Evolutionary conservation across 2,797 vertebrate genomes (phyloP), one percentile per base, ranked within the genome.

Genomic region (Perodicticus potto): DNA sequence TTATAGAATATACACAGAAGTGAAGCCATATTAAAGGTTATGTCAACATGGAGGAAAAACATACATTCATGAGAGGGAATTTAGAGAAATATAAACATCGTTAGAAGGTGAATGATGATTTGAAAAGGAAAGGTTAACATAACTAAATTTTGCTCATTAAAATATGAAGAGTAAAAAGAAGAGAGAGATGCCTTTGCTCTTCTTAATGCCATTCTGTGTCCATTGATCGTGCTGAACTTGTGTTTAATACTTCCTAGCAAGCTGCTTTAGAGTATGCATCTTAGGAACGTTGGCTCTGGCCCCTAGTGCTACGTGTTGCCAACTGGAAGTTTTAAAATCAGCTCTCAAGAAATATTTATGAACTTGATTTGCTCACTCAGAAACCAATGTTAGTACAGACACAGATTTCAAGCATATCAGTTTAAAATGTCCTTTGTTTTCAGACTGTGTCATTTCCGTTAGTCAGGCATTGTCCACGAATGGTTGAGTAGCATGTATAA

Each of bases 61-160:
- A 91, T 43, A 29, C 22, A 74, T 92, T 93, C 67, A 95, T 45
- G 11, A 32, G 65, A 95, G 80, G 43, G 53, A 91, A 87, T 80
- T 65, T 77, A 74, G 70, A 93, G 76, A 67, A 89, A 95, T 95
- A 93, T 77, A 96, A 96, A 93, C 76, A 94, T 94, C 78, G 83
- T 96, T 97, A 93, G 93, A 95, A 95, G 80, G 93, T 86, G 89
- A 95, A 91, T 55, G 45, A 93, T 90, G 73, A 92, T 20, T 94
- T 92, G 45, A 49, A 85, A 91, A 86, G 3, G 22, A 96, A 95
- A 96, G 96, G 93, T 92, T 95, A 96, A 82, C 61, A 84, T 86
- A 93, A 91, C 37, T 32, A 77, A n/a, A 89, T 85, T 82, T 89
- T 70, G 32, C 55, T 96, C 29, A 86, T 94, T 95, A 61, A 86